These are phyloP conservation scores for Atta cephalotes DNA, from an alignment of 1,140 invertebrate genomes.

Conservation along the genomic window DNA sequence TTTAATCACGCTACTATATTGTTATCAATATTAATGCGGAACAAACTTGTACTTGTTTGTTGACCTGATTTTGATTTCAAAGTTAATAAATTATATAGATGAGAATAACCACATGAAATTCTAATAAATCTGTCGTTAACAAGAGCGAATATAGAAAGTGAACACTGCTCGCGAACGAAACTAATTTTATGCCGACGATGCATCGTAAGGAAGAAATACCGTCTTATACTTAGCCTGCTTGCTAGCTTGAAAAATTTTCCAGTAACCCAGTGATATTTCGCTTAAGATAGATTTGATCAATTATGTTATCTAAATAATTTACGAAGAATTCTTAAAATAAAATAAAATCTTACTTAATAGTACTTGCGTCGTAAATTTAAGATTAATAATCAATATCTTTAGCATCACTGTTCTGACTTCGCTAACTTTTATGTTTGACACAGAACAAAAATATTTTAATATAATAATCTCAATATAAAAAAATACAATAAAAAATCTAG, in stretches of 20 bases:
- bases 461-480: neutral
- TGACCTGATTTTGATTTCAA: neutral
- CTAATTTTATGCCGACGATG: slow-evolving; percentile 52
- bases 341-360: slow-evolving; percentile 25
- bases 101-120: neutral
- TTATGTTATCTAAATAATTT: slow-evolving; percentile 30
- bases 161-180: slow-evolving; percentile 32
- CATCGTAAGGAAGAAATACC: slow-evolving; percentile 51
- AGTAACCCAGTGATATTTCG: slow-evolving; percentile 71
- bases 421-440: neutral
- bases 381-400: neutral
- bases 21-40: neutral
- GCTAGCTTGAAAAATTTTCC: slow-evolving; percentile 66
- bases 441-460: neutral
- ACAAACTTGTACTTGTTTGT: neutral
- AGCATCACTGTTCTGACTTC: neutral
- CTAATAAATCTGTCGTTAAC: slow-evolving; percentile 30
- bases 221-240: slow-evolving; percentile 45
- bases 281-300: slow-evolving; percentile 28
- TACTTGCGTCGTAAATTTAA: neutral
- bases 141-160: slow-evolving; percentile 11
- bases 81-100: neutral
- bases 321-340: neutral
- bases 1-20: neutral
- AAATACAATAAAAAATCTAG: neutral